These are phyloP conservation scores for Esox niger DNA, from an alignment of 2,113 vertebrate genomes.

Conservation along the genomic window DNA sequence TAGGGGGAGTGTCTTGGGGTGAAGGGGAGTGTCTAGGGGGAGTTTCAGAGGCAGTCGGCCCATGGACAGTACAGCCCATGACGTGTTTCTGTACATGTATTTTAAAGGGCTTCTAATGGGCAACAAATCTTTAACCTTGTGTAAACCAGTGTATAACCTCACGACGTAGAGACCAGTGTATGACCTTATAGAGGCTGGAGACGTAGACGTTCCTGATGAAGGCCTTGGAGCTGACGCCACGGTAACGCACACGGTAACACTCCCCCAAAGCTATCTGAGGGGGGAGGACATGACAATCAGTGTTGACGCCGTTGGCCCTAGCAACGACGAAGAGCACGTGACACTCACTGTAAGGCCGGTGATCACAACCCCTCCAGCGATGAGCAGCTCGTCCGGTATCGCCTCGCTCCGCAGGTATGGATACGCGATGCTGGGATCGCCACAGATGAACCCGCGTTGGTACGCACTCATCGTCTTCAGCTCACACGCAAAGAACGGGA, in stretches of 20 bases:
- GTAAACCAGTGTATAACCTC: no score
- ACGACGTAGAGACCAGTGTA: no score
- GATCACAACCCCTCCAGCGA: conserved; percentile 70
- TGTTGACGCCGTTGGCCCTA: not conserved
- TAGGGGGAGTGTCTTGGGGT: no score
- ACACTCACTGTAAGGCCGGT: conserved; percentile 66
- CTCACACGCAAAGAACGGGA: conserved; percentile 76
- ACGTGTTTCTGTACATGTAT: no score
- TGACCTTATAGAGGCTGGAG: conserved; percentile 67
- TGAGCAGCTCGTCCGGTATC: conserved; percentile 67
- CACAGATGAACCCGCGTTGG: conserved; percentile 73
- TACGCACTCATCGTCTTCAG: conserved; percentile 67
- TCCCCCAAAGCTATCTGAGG: conserved; percentile 67
- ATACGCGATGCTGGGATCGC: conserved; percentile 72
- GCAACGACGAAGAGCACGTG: not conserved
- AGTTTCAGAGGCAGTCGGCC: no score
- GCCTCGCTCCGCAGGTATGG: conserved; percentile 58
- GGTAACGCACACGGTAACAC: conserved; percentile 51
- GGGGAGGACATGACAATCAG: not conserved
- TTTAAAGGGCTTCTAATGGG: no score
- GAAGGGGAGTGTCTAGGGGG: no score
- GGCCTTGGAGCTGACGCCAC: conserved; percentile 36
- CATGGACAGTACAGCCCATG: no score
- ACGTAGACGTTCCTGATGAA: conserved; percentile 60
- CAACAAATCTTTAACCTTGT: no score